Base-by-base conservation (phyloP, 2,888 invertebrate species). In the Halictus ligatus region DNA sequence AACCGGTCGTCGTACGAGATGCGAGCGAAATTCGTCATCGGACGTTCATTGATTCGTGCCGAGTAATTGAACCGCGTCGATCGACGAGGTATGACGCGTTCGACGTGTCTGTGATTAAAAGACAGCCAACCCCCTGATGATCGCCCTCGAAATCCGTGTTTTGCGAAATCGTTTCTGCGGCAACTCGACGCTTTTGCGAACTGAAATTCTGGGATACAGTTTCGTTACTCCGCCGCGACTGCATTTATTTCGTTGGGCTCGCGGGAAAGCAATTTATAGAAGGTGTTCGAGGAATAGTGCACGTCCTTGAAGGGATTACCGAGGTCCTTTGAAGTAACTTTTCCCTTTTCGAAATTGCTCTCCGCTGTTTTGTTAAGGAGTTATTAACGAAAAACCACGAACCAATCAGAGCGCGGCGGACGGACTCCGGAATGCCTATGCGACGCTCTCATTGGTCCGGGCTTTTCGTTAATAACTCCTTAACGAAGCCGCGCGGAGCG, bases 31-130 rank as follows among this genome's bases (percentile, higher is more conserved):
- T 72, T 50, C 73, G 67, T 86, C 80, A 78, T 67, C 78, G 73
- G 60, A 69, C 84, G 85, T 88, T 83, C 88, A 76, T 86, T 84
- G 90, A 90, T 88, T 85, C 78, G 78, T 77, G 78, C 67, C 82
- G 81, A 82, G 84, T 89, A 90, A 90, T 90, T 88, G 90, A 85
- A 87, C 84, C 86, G 78, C 80, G 86, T 81, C 79, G 89, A 83
- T 87, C 71, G 88, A 88, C 86, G 88, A 90, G 84, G 80, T 85
- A 85, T 80, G 90, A 87, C 86, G 81, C 81, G 89, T 81, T 74
- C 80, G 86, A 85, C 87, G 84, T 82, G 84, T 84, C 73, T 71
- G 72, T 81, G 84, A 90, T 90, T 90, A 88, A 87, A 88, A 90
- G 80, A 81, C 84, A 82, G 74, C 74, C 64, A 40, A 76, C 64